phyloP scores from a whole-genome alignment of 1,140 invertebrate species.

The Mactra quadrangularis region DNA sequence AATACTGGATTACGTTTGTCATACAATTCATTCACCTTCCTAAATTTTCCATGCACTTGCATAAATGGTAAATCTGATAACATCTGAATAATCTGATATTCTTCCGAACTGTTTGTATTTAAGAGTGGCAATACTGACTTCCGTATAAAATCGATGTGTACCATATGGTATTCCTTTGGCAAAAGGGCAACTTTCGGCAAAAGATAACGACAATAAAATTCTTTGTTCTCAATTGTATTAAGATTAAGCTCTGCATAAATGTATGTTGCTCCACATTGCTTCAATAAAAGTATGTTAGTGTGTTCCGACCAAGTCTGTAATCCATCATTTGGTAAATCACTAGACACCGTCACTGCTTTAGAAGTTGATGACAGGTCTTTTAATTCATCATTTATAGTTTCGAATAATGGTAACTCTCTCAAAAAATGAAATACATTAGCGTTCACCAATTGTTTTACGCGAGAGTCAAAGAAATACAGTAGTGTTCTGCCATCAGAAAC shows the following conservation, averaged over 20 bases:
- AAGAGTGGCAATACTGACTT: neutral
- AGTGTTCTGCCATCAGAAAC: neutral
- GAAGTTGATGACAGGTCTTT: neutral
- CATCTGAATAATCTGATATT: neutral
- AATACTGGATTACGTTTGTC: slow-evolving; percentile 2
- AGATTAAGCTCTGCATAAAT: slow-evolving; percentile 18
- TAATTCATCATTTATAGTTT: neutral
- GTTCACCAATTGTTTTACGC: neutral
- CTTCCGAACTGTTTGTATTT: neutral
- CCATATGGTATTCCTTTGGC: neutral
- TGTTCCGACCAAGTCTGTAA: neutral
- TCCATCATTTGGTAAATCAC: slow-evolving; percentile 30
- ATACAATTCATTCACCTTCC: slow-evolving; percentile 9
- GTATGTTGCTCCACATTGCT: neutral
- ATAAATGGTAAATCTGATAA: slow-evolving; percentile 20
- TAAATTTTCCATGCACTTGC: neutral
- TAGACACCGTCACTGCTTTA: slow-evolving; percentile 1
- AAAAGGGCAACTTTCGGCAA: neutral
- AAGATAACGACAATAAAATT: slow-evolving; percentile 1
- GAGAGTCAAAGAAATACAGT: slow-evolving; percentile 6
- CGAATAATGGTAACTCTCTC: slow-evolving; percentile 22
- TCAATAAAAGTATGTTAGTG: neutral
- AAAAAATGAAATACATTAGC: neutral
- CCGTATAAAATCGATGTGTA: slow-evolving; percentile 6
- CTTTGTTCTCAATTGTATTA: neutral